A percentile compares a stretch with the other conserved stretches of the same genome.
Conservation (phyloP, 92 coral and sea anemone genomes). For the Umimayanthus chanpuru region DNA sequence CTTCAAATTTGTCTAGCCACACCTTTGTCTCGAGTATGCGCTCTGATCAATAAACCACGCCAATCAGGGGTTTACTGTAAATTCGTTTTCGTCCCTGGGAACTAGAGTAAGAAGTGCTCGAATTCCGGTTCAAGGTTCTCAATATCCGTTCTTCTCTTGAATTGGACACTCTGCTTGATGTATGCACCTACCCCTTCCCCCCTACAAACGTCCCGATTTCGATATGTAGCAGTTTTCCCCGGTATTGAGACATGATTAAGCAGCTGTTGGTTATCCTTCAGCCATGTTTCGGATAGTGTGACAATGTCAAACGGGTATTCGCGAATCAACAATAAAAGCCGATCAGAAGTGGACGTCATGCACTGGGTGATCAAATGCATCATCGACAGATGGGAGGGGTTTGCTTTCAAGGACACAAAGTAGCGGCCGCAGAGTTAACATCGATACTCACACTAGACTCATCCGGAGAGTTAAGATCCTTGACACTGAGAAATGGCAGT, state of each 20-base stretch:
- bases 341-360: slow-evolving; percentile 56
- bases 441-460: background rate
- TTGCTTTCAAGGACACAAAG: background rate
- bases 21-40: slow-evolving; percentile 43
- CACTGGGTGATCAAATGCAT: slow-evolving; percentile 44
- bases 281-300: background rate
- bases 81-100: slow-evolving; percentile 46
- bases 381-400: slow-evolving; percentile 34
- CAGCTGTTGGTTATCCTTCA: background rate
- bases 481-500: slow-evolving; percentile 18
- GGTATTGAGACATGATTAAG: slow-evolving; percentile 52
- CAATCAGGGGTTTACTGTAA: slow-evolving; percentile 24
- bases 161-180: slow-evolving; percentile 29
- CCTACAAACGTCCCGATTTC: slow-evolving; percentile 27
- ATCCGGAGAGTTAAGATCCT: slow-evolving; percentile 16
- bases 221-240: slow-evolving; percentile 28
- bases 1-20: slow-evolving; percentile 56
- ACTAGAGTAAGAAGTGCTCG: slow-evolving; percentile 21
- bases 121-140: slow-evolving; percentile 35
- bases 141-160: slow-evolving; percentile 44
- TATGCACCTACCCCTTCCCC: slow-evolving; percentile 58
- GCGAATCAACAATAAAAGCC: background rate
- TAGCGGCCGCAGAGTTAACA: background rate
- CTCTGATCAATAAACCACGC: slow-evolving; percentile 44
- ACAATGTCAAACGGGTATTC: slow-evolving; percentile 1